Evolutionary conservation across 2,797 vertebrate genomes (phyloP).

Genomic region (Remorina albescens): DNA sequence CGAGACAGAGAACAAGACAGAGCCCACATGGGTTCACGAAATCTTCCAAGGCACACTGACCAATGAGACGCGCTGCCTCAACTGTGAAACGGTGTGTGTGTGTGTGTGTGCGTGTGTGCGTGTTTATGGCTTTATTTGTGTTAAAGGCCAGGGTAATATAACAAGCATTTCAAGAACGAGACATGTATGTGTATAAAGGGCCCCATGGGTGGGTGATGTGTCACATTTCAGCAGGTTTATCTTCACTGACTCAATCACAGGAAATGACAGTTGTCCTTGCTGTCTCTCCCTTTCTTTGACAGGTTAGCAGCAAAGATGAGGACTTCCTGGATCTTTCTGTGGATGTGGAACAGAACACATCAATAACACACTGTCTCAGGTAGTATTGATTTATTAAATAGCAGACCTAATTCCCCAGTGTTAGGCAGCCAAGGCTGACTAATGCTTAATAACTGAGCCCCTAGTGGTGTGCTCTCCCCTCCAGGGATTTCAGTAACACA

Average conservation of each 20-base stretch:
- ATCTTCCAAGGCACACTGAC: conserved; percentile 99
- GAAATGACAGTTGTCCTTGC: conserved; percentile 10
- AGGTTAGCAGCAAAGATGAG: conserved; percentile 99
- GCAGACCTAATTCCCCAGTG: background rate
- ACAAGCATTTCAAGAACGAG: conserved; percentile 59
- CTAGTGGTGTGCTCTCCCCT: conserved; percentile 45
- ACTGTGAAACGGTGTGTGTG: conserved; percentile 94
- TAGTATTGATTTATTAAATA: conserved; percentile 64
- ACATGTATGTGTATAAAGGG: conserved; percentile 2
- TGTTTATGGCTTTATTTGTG: background rate
- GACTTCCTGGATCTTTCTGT: conserved; percentile 99
- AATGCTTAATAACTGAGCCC: conserved; percentile 32
- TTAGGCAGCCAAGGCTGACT: too few relatives aligned
- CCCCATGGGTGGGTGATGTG: conserved; percentile 18
- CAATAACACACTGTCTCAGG: conserved; percentile 98
- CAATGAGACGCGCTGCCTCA: conserved; percentile 98
- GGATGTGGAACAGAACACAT: conserved; percentile 98
- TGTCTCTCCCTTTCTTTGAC: conserved; percentile 64
- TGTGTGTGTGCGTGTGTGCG: conserved; percentile 42
- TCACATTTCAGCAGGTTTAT: conserved; percentile 28
- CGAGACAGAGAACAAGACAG: conserved; percentile 87
- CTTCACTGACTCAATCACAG: conserved; percentile 29
- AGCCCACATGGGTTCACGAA: conserved; percentile 97
- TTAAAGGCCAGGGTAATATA: background rate
- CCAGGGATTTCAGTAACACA: conserved; percentile 98